A percentile compares a stretch with the other conserved stretches of the same genome.
phyloP scores from a whole-genome alignment of 2,888 invertebrate species.

The Apantesis nais region DNA sequence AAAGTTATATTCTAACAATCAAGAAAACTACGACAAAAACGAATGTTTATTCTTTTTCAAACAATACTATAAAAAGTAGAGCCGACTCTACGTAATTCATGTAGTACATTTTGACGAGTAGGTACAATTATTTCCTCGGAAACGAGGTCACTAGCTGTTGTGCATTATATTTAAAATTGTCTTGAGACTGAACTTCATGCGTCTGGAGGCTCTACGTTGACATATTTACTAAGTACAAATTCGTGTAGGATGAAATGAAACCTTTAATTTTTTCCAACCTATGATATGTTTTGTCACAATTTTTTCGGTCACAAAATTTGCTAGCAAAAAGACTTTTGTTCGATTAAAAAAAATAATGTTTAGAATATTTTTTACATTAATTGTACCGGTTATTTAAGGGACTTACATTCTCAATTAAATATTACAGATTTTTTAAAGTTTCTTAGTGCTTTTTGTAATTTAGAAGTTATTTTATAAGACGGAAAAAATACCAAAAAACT shows the following conservation, averaged over 20 bases:
- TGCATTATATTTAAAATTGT: slow-evolving; percentile 31
- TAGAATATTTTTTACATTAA: no score
- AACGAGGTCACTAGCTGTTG: slow-evolving; percentile 22
- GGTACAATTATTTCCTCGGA: slow-evolving; percentile 27
- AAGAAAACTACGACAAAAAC: neutral
- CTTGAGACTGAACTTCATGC: slow-evolving; percentile 16
- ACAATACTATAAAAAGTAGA: slow-evolving; percentile 7
- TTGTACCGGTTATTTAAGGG: no score
- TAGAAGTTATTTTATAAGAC: no score
- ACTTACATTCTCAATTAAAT: no score
- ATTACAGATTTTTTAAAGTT: no score
- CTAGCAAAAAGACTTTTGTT: no score
- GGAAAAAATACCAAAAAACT: no score
- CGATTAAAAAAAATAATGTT: no score
- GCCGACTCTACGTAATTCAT: neutral
- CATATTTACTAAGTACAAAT: slow-evolving; percentile 2
- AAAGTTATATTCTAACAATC: neutral
- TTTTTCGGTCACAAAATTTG: neutral
- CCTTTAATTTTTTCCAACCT: neutral
- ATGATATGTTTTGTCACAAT: neutral
- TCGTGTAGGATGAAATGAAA: neutral
- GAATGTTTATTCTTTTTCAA: neutral
- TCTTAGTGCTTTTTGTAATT: no score
- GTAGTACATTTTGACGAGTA: slow-evolving; percentile 15
- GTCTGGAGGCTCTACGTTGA: slow-evolving; percentile 8